phyloP scores from a whole-genome alignment of 2,113 vertebrate species.

The Lepisosteus osseus region DNA sequence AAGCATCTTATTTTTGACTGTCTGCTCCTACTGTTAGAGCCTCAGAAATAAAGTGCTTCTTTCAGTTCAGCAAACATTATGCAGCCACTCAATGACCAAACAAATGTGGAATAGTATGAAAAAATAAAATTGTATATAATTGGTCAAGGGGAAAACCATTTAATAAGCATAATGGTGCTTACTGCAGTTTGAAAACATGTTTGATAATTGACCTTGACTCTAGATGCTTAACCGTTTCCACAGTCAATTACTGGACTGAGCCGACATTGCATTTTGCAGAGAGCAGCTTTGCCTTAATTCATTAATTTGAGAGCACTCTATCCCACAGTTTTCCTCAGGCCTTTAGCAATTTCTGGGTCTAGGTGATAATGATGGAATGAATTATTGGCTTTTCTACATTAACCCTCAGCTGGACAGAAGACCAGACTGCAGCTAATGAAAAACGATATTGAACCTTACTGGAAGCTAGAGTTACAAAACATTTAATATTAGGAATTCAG shows the following conservation, averaged over 20 bases:
- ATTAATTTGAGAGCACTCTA: constrained; percentile 8
- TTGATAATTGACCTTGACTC: constrained; percentile 37
- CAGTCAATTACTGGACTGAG: constrained; percentile 14
- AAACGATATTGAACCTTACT: too few species aligned
- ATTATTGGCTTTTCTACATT: too few species aligned
- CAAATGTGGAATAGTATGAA: constrained; percentile 3
- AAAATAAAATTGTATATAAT: constrained; percentile 29
- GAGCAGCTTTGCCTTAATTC: neutral
- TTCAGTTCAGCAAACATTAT: constrained; percentile 2
- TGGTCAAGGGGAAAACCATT: constrained; percentile 16
- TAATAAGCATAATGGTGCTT: constrained; percentile 26
- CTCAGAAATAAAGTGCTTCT: neutral
- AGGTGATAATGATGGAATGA: too few species aligned
- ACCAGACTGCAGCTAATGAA: too few species aligned
- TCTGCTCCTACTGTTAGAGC: neutral
- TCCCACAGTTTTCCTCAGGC: too few species aligned
- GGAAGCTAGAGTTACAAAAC: too few species aligned
- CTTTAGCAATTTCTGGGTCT: too few species aligned
- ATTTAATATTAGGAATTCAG: too few species aligned
- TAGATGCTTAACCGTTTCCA: constrained; percentile 8
- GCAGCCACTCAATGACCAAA: neutral
- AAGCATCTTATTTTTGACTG: neutral
- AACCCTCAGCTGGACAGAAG: too few species aligned
- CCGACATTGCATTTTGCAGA: neutral
- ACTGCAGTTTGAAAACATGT: constrained; percentile 28